These are phyloP conservation scores for Orbicella faveolata DNA, from an alignment of 64 coral and sea anemone genomes.

Conservation along the genomic window DNA sequence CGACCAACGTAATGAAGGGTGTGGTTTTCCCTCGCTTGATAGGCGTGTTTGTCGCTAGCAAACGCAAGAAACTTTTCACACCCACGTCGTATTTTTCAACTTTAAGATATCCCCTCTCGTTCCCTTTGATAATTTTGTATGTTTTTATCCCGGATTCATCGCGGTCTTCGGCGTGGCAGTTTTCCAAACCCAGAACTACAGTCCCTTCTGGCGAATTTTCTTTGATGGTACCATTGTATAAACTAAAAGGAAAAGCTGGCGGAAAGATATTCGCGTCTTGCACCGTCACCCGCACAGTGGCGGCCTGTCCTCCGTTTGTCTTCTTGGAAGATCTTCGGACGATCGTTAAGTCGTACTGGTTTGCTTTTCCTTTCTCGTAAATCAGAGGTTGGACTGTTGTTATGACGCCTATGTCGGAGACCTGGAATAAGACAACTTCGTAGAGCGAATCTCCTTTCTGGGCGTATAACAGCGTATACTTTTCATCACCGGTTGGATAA, in stretches of 20 bases:
- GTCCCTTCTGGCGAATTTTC: slow-evolving; percentile 57
- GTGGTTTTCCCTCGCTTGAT: slow-evolving; percentile 35
- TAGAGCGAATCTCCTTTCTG: slow-evolving; percentile 50
- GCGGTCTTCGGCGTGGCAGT: slow-evolving; percentile 69
- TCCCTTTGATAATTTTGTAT: slow-evolving; percentile 80
- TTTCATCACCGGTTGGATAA: slow-evolving; percentile 8
- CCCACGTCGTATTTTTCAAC: slow-evolving; percentile 36
- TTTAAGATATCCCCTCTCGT: slow-evolving; percentile 80
- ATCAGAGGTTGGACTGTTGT: slow-evolving; percentile 41
- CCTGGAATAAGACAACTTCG: slow-evolving; percentile 39
- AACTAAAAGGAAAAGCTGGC: slow-evolving; percentile 54
- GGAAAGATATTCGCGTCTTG: slow-evolving; percentile 67
- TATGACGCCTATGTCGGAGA: slow-evolving; percentile 24
- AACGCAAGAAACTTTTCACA: slow-evolving; percentile 52
- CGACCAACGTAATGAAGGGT: slow-evolving; percentile 46
- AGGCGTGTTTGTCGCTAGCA: slow-evolving; percentile 54
- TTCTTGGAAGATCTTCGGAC: slow-evolving; percentile 28
- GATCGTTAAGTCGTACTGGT: slow-evolving; percentile 59
- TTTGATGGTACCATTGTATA: slow-evolving; percentile 70
- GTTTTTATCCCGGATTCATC: slow-evolving; percentile 47
- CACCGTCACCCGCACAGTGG: slow-evolving; percentile 58
- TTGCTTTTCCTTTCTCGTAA: slow-evolving; percentile 34
- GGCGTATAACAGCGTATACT: slow-evolving; percentile 32
- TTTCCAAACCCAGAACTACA: slow-evolving; percentile 63
- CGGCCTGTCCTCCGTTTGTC: slow-evolving; percentile 37